These are phyloP conservation scores for Caenorhabditis elegans DNA, from an alignment of 1,140 invertebrate genomes.

Conservation along the genomic window DNA sequence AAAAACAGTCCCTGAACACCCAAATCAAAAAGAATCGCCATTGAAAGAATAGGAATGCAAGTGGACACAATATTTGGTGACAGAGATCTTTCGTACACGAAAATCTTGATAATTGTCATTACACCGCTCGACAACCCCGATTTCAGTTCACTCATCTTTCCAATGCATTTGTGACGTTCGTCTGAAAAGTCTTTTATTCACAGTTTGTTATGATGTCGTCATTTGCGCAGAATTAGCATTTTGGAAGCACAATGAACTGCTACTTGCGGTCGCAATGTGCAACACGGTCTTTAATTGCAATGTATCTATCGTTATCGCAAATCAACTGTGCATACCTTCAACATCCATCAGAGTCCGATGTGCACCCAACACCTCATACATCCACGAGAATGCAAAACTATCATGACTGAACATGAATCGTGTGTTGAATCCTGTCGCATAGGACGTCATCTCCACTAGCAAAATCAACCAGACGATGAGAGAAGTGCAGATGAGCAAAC, in stretches of 20 bases:
- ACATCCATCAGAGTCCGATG: background rate
- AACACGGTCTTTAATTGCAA: too few relatives aligned
- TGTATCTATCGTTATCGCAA: background rate
- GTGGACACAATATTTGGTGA: background rate
- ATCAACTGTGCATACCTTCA: background rate
- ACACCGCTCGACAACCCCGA: background rate
- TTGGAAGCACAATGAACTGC: too few relatives aligned
- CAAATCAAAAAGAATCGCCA: background rate
- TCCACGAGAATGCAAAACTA: background rate
- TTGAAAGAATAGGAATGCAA: background rate
- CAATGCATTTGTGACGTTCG: slow-evolving; percentile 1
- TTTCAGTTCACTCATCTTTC: background rate
- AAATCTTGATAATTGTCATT: slow-evolving; percentile 4
- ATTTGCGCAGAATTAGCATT: too few relatives aligned
- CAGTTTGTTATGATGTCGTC: too few relatives aligned
- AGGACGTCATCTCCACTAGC: background rate
- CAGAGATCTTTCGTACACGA: background rate
- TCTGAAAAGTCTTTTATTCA: too few relatives aligned
- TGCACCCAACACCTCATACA: background rate
- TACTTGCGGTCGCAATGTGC: too few relatives aligned
- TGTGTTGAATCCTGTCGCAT: background rate
- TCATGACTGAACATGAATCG: background rate
- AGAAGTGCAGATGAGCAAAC: background rate
- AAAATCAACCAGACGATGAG: background rate
- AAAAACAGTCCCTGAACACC: background rate